Evolutionary conservation across 2,797 vertebrate species (phyloP).

Genomic region (Ceyx erithaca): DNA sequence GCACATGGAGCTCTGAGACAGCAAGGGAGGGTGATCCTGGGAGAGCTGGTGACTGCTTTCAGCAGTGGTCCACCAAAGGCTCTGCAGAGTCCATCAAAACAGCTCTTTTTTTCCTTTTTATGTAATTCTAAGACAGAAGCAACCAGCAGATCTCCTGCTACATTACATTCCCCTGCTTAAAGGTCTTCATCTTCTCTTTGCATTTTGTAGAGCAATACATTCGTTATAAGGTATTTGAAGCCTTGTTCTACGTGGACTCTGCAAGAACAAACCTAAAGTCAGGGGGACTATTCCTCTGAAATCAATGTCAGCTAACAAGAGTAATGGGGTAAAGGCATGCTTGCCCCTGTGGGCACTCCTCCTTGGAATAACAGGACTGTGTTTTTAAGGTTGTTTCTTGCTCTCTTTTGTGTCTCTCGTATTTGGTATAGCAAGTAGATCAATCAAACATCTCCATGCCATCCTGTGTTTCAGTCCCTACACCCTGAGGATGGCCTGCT

Average conservation of each 20-base stretch:
- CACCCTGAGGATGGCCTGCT: slow-evolving; percentile 5
- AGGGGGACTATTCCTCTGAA: neutral
- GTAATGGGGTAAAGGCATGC: neutral
- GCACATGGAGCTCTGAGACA: neutral
- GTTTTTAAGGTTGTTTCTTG: neutral
- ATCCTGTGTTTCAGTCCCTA: neutral
- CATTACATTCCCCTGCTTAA: neutral
- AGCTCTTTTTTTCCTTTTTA: neutral
- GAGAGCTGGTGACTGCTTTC: neutral
- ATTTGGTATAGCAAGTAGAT: neutral
- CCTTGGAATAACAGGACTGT: neutral
- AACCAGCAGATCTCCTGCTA: neutral
- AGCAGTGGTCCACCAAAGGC: neutral
- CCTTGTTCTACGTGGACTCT: neutral
- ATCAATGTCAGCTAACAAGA: neutral
- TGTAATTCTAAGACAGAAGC: neutral
- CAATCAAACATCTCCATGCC: neutral
- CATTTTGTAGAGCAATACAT: neutral
- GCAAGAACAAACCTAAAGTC: neutral
- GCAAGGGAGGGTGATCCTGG: neutral
- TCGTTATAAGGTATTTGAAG: neutral
- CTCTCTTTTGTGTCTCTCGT: neutral
- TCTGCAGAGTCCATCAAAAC: neutral
- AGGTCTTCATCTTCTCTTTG: neutral
- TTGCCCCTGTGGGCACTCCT: neutral